Evolutionary conservation across 2,797 vertebrate species (phyloP).

Genomic region (Rhyacichthys aspro): DNA sequence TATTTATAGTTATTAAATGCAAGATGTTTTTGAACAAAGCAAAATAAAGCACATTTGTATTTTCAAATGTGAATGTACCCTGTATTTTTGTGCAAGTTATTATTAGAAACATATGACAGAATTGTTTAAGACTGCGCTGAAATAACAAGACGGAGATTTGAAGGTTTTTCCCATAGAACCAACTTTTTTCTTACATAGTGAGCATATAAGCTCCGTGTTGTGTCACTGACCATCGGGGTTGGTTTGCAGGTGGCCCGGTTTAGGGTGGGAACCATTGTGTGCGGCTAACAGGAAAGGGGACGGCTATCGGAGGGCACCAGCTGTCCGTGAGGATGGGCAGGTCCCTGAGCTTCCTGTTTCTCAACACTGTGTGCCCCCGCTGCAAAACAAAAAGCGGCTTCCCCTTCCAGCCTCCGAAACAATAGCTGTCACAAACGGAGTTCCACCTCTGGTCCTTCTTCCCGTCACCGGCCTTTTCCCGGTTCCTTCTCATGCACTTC

Average conservation of each 20-base stretch:
- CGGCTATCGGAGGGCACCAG: constrained; percentile 77
- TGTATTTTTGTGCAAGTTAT: too few relatives aligned
- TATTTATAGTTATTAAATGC: too few relatives aligned
- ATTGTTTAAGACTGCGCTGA: too few relatives aligned
- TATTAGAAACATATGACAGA: too few relatives aligned
- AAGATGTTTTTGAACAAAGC: too few relatives aligned
- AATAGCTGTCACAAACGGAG: constrained; percentile 56
- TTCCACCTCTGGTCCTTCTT: constrained; percentile 33
- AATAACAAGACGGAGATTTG: too few relatives aligned
- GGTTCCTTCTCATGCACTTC: not conserved
- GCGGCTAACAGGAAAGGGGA: constrained; percentile 66
- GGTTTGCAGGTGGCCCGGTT: constrained; percentile 47
- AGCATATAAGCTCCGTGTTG: not conserved
- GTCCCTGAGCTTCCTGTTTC: constrained; percentile 75
- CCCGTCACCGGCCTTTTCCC: not conserved
- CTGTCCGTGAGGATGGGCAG: constrained; percentile 76
- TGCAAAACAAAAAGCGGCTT: constrained; percentile 71
- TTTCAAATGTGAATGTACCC: too few relatives aligned
- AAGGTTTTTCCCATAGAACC: too few relatives aligned
- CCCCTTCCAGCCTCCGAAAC: constrained; percentile 68
- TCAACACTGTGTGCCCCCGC: constrained; percentile 49
- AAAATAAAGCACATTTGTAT: too few relatives aligned
- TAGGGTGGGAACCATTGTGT: constrained; percentile 66
- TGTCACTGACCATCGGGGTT: constrained; percentile 13
- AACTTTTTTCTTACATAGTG: too few relatives aligned